Evolutionary conservation across 2,888 invertebrate species (phyloP).

Genomic region (Rhabditoides inermis): DNA sequence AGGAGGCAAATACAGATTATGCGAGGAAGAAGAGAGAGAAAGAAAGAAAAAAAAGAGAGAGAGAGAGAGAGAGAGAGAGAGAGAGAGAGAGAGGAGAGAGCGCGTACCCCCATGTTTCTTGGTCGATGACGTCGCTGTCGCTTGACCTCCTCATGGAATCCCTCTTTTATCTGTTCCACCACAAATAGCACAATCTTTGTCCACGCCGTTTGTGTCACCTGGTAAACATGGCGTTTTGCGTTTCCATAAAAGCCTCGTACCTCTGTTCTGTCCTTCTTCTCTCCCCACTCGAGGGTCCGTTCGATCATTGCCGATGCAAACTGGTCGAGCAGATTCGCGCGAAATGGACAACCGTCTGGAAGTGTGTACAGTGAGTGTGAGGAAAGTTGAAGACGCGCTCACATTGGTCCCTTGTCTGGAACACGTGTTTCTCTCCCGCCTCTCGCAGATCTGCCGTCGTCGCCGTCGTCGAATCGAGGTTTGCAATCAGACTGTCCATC

Average conservation of each 20-base stretch:
- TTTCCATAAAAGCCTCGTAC: conserved; percentile 1
- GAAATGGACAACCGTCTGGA: conserved; percentile 28
- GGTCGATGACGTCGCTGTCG: conserved; percentile 16
- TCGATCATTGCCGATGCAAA: conserved; percentile 33
- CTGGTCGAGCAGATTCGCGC: conserved; percentile 25
- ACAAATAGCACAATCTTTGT: conserved; percentile 35
- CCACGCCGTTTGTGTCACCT: conserved; percentile 33
- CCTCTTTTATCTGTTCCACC: conserved; percentile 30
- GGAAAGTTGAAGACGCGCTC: conserved; percentile 1
- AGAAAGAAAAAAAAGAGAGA: neutral
- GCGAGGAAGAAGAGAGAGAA: neutral
- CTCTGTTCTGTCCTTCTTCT: conserved; percentile 30
- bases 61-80: neutral
- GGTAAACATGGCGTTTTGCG: neutral
- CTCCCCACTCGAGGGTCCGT: conserved; percentile 33
- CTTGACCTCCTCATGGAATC: conserved; percentile 28
- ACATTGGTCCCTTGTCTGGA: conserved; percentile 21
- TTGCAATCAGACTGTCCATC: conserved; percentile 27
- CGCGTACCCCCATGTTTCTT: conserved; percentile 10
- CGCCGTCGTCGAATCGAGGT: conserved; percentile 19
- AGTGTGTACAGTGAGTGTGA: neutral
- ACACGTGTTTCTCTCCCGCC: conserved; percentile 25
- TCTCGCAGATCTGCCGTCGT: conserved; percentile 20
- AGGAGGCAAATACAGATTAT: neutral
- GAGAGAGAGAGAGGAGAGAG: neutral